Evolutionary conservation across 1,140 invertebrate species (phyloP), one percentile per base, ranked within the genome.

Genomic region (Drosophila prosaltans): DNA sequence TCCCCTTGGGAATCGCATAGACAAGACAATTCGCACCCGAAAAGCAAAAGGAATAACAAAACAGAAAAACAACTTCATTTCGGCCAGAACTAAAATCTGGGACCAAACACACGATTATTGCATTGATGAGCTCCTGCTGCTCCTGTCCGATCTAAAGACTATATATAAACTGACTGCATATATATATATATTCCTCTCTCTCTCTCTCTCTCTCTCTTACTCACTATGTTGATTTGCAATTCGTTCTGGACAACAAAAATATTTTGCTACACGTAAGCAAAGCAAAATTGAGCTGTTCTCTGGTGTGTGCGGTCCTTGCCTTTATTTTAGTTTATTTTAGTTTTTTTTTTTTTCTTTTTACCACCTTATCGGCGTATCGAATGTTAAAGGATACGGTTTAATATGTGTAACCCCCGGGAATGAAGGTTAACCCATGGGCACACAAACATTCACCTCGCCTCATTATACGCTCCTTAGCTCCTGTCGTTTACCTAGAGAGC

Each of bases 91-190:
- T 51, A 51, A 36, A n/a, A 11, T 28, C 30, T 66, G 45, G 69
- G 65, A 70, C 79, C 45, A 51, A 84, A 80, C 75, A 86, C 83
- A 82, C 77, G 84, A 88, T 88, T 89, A 88, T 88, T 89, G 84
- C 84, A 78, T 88, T 88, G 84, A 89, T 91, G 90, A 91, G 90
- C 85, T 91, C 90, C 90, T 91, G 90, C 89, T 90, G 90, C 80
- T 91, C 68, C 74, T 91, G 90, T 85, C 45, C 77, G 78, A 74
- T 74, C 89, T 68, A 88, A 74, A 88, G 64, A 75, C 72, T 54
- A 62, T 30, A 77, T 59, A 54, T 26, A 16, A 16, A 16, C 16
- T 16, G 16, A 16, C 16, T 16, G 16, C 16, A 16, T 16, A 16
- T 16, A 16, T 16, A 8, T 40, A 16, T 40, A 30, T 21, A 8